Evolutionary conservation across 2,113 vertebrate species (phyloP).

Genomic region (Anthoscopus minutus): DNA sequence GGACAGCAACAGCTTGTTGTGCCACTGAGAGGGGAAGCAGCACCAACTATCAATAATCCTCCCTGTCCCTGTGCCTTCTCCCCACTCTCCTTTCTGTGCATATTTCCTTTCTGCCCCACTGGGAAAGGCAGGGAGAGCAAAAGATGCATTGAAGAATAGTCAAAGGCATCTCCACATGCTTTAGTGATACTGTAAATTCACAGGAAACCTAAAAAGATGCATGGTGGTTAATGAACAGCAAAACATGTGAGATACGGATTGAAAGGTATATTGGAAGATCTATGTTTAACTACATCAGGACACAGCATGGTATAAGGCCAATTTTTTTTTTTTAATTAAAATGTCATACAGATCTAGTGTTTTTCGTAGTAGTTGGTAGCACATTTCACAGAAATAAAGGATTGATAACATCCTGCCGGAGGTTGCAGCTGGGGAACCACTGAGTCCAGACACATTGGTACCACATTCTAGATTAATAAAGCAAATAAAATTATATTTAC

Average conservation of each 20-base stretch:
- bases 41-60: neutral
- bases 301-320: neutral
- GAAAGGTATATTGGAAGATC: neutral
- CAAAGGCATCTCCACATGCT: neutral
- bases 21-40: neutral
- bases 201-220: neutral
- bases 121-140: neutral
- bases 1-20: neutral
- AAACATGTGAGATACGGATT: neutral
- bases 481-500: slow-evolving; percentile 44
- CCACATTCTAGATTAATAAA: slow-evolving; percentile 42
- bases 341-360: neutral
- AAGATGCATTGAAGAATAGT: neutral
- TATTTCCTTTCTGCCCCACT: neutral
- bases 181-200: neutral
- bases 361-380: neutral
- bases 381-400: slow-evolving; percentile 7
- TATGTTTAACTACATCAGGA: neutral
- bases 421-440: neutral
- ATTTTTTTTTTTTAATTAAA: slow-evolving; percentile 3
- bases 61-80: neutral
- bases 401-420: slow-evolving; percentile 6
- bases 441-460: slow-evolving; percentile 21
- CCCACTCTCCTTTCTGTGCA: neutral
- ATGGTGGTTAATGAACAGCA: neutral